These are phyloP conservation scores for Harlomillsia oculata DNA, from an alignment of 1,140 invertebrate species.

Conservation along the genomic window DNA sequence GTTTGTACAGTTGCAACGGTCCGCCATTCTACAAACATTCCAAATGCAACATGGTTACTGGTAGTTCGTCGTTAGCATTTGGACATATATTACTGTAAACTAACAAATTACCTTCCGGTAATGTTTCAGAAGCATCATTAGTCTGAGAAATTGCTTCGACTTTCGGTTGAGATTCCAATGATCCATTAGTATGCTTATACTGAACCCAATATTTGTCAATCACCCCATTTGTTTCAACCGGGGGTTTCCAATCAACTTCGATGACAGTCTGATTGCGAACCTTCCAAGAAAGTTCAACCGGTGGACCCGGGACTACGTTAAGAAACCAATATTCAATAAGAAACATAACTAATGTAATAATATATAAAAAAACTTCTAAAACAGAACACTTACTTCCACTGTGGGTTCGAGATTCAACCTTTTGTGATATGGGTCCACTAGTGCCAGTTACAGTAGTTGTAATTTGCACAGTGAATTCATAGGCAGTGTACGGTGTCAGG, in stretches of 20 bases:
- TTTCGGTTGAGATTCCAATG: constrained; percentile 8
- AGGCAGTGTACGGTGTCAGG: constrained; percentile 23
- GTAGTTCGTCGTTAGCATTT: not conserved
- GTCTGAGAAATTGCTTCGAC: too few relatives aligned
- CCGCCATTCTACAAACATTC: too few relatives aligned
- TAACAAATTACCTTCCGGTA: not conserved
- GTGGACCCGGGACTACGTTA: constrained; percentile 21
- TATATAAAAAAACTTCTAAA: not conserved
- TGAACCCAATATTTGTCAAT: constrained; percentile 26
- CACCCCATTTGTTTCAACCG: constrained; percentile 15
- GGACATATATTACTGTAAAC: too few relatives aligned
- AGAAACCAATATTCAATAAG: not conserved
- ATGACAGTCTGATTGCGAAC: constrained; percentile 16
- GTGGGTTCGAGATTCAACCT: constrained; percentile 27
- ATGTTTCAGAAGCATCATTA: not conserved
- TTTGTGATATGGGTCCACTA: constrained; percentile 16
- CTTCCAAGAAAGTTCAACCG: constrained; percentile 15
- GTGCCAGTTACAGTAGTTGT: not conserved
- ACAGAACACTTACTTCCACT: constrained; percentile 20
- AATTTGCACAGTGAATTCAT: constrained; percentile 24
- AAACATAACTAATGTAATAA: not conserved
- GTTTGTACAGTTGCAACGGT: constrained; percentile 17
- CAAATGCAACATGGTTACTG: not conserved
- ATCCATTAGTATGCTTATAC: constrained; percentile 15
- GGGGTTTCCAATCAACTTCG: constrained; percentile 20